Evolutionary conservation across 2,113 vertebrate species (phyloP), one percentile per base, ranked within the genome.

Genomic region (Ctenomys sociabilis): DNA sequence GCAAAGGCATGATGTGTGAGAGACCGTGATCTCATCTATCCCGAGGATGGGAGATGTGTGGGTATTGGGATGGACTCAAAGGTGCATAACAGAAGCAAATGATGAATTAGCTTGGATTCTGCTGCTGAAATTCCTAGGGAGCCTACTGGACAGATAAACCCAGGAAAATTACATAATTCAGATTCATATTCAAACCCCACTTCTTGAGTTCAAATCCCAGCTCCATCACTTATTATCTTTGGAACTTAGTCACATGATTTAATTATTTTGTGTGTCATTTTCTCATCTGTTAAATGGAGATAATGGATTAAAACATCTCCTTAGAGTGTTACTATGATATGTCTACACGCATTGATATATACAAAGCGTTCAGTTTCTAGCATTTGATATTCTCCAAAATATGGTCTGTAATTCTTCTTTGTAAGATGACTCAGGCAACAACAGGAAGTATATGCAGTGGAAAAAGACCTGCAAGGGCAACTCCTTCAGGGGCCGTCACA

Each of bases 241-340:
- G 59, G 11, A 35, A 90, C 21, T 85, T 61, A 68, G 10, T n/a
- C 24, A 75, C 77, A 19, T 52, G 83, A 84, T 30, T 95, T 80
- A 49, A 64, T 90, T 66, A 75, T 13, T 94, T 75, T 59, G 57
- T n/a, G 66, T 49, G 30, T 87, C 35, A 26, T 91, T 94, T 92
- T 94, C n/a, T 26, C 57, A 77, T 66, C 37, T 85, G 40, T 75
- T 86, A 85, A 82, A 14, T 86, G 10, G 24, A 88, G 49, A 83
- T 57, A 91, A 77, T 45, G 82, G n/a, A 77, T 70, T 54, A 43
- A 35, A 57, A 89, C 61, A 82, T 3, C 26, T 85, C 26, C 43
- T 90, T 52, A 70, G 40, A 92, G 61, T 43, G 24, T 77, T 92
- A 26, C 43, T 86, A 26, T 82, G n/a, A 88, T 72, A 45, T 85